Evolutionary conservation across 2,797 vertebrate genomes (phyloP).

Genomic region (Lagorchestes hirsutus): DNA sequence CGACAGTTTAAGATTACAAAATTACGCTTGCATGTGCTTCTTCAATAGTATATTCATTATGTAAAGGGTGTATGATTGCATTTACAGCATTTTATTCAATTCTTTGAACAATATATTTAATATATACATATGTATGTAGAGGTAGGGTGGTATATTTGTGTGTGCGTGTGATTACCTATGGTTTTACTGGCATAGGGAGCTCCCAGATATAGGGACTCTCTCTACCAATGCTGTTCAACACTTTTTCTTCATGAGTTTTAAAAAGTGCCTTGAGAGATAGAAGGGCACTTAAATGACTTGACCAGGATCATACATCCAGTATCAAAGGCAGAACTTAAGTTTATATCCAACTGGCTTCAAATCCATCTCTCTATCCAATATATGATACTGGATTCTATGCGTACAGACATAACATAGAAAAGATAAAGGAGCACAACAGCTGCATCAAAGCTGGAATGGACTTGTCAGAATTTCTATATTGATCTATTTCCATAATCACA

Average conservation of each 20-base stretch:
- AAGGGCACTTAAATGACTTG: neutral
- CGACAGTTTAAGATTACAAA: neutral
- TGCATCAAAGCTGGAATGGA: neutral
- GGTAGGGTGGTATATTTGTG: neutral
- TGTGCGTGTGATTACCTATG: neutral
- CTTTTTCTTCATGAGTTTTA: neutral
- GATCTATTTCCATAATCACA: neutral
- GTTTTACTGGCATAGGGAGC: neutral
- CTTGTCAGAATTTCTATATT: neutral
- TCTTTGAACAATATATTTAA: neutral
- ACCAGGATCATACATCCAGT: neutral
- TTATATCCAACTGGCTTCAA: neutral
- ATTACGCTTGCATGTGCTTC: neutral
- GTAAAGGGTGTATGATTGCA: neutral
- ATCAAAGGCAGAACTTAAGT: neutral
- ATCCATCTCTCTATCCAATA: neutral
- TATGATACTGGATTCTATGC: neutral
- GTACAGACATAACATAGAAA: neutral
- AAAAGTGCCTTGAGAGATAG: fast-evolving
- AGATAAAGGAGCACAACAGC: neutral
- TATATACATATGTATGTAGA: neutral
- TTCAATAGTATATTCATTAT: neutral
- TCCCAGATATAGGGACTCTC: neutral
- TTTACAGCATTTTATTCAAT: neutral
- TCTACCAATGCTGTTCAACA: neutral